Evolutionary conservation across 2,797 vertebrate species (phyloP).

Genomic region (Brachyalestes nurse): DNA sequence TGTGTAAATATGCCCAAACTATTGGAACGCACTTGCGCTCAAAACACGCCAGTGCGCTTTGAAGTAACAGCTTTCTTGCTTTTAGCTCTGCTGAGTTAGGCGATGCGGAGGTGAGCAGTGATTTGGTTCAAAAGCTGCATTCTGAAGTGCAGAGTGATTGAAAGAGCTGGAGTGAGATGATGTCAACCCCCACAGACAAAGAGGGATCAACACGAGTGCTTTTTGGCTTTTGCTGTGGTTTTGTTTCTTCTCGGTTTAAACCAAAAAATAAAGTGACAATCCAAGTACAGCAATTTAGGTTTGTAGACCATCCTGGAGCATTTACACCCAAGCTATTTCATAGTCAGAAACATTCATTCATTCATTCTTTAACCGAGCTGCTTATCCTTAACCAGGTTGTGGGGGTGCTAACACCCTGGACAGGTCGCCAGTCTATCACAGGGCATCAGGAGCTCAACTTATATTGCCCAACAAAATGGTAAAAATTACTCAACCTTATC

Average conservation of each 20-base stretch:
- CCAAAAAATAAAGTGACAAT: background rate
- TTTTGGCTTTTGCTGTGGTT: background rate
- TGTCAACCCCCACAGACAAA: background rate
- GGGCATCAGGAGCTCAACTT: no score
- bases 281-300: background rate
- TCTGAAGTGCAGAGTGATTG: background rate
- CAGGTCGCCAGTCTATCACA: no score
- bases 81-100: background rate
- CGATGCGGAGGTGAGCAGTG: background rate
- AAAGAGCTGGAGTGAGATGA: background rate
- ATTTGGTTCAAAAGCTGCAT: background rate
- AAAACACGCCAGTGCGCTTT: background rate
- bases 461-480: no score
- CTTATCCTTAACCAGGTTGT: no score
- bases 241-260: background rate
- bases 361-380: no score
- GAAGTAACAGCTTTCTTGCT: background rate
- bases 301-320: background rate
- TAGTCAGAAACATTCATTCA: no score
- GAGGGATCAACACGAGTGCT: background rate
- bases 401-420: no score
- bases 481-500: no score
- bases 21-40: background rate
- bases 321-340: background rate
- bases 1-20: background rate